Conservation (phyloP, 2,113 vertebrate species). For the Leptosomus discolor region DNA sequence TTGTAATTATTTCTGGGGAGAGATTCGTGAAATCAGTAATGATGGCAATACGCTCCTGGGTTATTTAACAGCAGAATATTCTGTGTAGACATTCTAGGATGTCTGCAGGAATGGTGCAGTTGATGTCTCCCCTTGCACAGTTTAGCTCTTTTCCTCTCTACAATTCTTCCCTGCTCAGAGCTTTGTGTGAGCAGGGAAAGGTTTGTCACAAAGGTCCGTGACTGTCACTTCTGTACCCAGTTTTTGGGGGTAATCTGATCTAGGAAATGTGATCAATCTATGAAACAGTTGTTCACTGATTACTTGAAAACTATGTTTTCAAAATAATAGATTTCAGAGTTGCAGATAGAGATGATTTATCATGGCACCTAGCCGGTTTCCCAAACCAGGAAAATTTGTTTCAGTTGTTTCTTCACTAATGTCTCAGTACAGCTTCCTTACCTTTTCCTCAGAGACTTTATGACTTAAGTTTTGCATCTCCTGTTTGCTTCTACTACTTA, state of each 20-base stretch:
- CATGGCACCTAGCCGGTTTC: neutral
- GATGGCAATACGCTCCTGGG: neutral
- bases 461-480: neutral
- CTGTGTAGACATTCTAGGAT: neutral
- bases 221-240: neutral
- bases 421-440: neutral
- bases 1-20: neutral
- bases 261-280: neutral
- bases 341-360: neutral
- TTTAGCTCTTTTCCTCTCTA: neutral
- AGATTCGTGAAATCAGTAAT: neutral
- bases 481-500: neutral
- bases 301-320: neutral
- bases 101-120: neutral
- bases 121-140: neutral
- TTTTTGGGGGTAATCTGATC: neutral
- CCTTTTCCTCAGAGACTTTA: neutral
- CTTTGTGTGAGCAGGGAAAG: neutral
- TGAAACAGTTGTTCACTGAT: neutral
- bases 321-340: neutral
- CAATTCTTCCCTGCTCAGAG: neutral
- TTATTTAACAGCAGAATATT: neutral
- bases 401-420: neutral
- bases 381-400: neutral
- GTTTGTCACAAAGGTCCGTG: neutral